Percentiles rank a stretch among this genome's conserved stretches.
Evolutionary conservation across 2,888 invertebrate genomes (phyloP).

Genomic region (Alitta virens): DNA sequence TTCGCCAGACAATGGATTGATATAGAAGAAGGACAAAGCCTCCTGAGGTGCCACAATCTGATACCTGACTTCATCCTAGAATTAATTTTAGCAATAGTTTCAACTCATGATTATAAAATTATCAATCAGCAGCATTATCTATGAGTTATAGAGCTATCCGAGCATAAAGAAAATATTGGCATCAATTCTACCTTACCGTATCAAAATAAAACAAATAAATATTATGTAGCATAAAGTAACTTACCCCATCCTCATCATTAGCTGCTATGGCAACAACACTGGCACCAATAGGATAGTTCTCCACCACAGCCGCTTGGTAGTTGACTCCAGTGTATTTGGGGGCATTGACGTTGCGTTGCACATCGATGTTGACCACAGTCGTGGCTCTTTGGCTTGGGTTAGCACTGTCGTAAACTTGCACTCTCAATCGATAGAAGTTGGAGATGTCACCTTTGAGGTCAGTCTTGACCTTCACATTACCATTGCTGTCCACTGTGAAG

Average conservation of each 20-base stretch:
- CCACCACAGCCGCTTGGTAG: slow-evolving; percentile 22
- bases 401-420: slow-evolving; percentile 41
- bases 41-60: slow-evolving; percentile 34
- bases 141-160: too few relatives aligned
- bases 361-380: slow-evolving; percentile 37
- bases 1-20: slow-evolving; percentile 76
- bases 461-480: slow-evolving; percentile 22
- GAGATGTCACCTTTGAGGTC: slow-evolving; percentile 27
- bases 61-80: slow-evolving; percentile 36
- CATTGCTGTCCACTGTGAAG: slow-evolving; percentile 26
- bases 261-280: slow-evolving; percentile 22
- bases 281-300: slow-evolving; percentile 27
- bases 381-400: slow-evolving; percentile 33
- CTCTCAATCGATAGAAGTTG: slow-evolving; percentile 26
- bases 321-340: slow-evolving; percentile 23
- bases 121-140: too few relatives aligned
- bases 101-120: too few relatives aligned
- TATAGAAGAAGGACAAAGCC: slow-evolving; percentile 64
- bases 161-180: too few relatives aligned
- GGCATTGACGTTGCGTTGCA: slow-evolving; percentile 30
- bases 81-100: too few relatives aligned
- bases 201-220: too few relatives aligned
- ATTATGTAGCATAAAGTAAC: too few relatives aligned
- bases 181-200: too few relatives aligned
- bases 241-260: slow-evolving; percentile 24